Conservation (phyloP, 1,140 invertebrate genomes). For the Dendrolimus kikuchii region DNA sequence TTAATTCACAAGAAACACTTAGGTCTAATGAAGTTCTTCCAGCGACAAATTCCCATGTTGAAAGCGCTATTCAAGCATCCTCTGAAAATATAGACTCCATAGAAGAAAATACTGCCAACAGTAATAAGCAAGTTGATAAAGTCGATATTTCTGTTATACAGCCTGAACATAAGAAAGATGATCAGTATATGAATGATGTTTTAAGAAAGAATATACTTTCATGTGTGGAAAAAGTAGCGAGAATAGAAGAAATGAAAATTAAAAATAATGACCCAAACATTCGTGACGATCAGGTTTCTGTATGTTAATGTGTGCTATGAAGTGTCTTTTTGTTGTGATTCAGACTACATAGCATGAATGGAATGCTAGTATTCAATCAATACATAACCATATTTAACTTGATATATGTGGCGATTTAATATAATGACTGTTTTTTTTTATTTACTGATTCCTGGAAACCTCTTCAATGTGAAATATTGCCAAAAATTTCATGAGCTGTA, state of each 20-base stretch:
- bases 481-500: too few relatives aligned
- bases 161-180: constrained; percentile 35
- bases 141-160: constrained; percentile 2
- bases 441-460: too few relatives aligned
- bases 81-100: constrained; percentile 8
- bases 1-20: constrained; percentile 18
- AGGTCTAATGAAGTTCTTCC: constrained; percentile 16
- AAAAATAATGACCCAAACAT: constrained; percentile 36
- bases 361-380: constrained; percentile 18
- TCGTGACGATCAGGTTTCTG: constrained; percentile 46
- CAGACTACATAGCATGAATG: constrained; percentile 34
- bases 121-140: constrained; percentile 12
- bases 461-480: too few relatives aligned
- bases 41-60: constrained; percentile 5
- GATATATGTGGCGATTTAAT: neutral
- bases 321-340: constrained; percentile 42
- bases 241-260: constrained; percentile 59
- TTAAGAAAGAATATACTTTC: constrained; percentile 62
- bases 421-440: too few relatives aligned
- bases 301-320: constrained; percentile 43
- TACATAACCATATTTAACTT: constrained; percentile 23
- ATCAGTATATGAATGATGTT: constrained; percentile 46
- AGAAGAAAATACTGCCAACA: constrained; percentile 5
- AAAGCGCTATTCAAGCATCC: neutral
- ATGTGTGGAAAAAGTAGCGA: constrained; percentile 58